These are phyloP conservation scores for Drosophila nigricruria DNA, from an alignment of 2,888 invertebrate genomes.

Conservation along the genomic window DNA sequence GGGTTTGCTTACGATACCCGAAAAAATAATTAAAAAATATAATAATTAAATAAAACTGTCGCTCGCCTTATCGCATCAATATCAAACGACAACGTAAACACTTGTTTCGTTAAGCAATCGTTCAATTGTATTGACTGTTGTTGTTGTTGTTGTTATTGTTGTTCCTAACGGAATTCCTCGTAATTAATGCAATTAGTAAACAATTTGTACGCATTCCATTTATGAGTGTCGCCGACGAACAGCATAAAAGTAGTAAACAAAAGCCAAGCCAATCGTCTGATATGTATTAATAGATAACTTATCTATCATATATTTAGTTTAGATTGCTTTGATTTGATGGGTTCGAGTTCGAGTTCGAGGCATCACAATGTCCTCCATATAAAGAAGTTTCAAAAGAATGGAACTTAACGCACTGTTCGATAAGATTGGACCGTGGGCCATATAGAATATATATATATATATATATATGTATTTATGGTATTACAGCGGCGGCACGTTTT, in stretches of 20 bases:
- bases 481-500: conserved; percentile 51
- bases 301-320: conserved; percentile 32
- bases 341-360: conserved; percentile 45
- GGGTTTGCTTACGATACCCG: conserved; percentile 23
- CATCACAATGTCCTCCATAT: conserved; percentile 21
- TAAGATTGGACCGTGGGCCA: conserved; percentile 45
- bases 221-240: conserved; percentile 28
- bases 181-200: conserved; percentile 72
- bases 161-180: conserved; percentile 39
- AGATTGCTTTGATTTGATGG: conserved; percentile 20
- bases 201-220: conserved; percentile 65
- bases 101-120: conserved; percentile 42
- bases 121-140: conserved; percentile 29
- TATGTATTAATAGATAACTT: conserved; percentile 26
- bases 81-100: conserved; percentile 38
- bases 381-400: conserved; percentile 13
- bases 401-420: conserved; percentile 19
- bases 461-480: conserved; percentile 3
- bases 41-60: conserved; percentile 16
- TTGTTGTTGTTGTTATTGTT: conserved; percentile 9
- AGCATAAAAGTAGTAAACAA: conserved; percentile 27
- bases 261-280: conserved; percentile 10
- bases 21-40: background rate
- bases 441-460: conserved; percentile 4
- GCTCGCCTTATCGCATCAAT: conserved; percentile 25